A percentile compares a stretch with the other conserved stretches of the same genome.
Conservation (phyloP, 2,888 invertebrate species). For the Caenorhabditis sp. region DNA sequence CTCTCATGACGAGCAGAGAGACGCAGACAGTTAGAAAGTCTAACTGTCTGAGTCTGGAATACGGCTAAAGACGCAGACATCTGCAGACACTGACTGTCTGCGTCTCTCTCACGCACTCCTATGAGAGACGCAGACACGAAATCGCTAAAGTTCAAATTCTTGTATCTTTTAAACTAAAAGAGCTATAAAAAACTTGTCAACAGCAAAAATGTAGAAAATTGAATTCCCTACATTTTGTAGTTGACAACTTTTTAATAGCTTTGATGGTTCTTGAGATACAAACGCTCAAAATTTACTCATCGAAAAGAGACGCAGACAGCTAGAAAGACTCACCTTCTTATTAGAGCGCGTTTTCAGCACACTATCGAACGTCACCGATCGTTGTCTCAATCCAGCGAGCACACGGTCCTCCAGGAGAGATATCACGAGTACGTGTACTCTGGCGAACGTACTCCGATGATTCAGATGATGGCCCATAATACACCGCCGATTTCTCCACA, state of each 20-base stretch:
- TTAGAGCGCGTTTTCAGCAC: slow-evolving; percentile 40
- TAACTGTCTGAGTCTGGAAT: too few species aligned
- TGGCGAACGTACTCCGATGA: slow-evolving; percentile 42
- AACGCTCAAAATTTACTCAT: neutral
- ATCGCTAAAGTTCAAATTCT: neutral
- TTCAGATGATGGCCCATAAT: slow-evolving; percentile 16
- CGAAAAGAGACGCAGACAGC: neutral
- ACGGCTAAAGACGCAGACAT: too few species aligned
- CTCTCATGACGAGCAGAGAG: too few species aligned
- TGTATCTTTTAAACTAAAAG: neutral
- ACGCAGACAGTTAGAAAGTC: too few species aligned
- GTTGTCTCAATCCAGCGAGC: slow-evolving; percentile 49
- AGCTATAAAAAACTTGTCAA: neutral
- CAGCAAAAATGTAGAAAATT: neutral
- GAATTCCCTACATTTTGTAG: neutral
- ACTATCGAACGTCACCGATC: slow-evolving; percentile 61
- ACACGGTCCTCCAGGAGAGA: slow-evolving; percentile 38
- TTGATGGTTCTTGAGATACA: neutral
- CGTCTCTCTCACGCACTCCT: too few species aligned
- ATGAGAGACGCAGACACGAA: too few species aligned
- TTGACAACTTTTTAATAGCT: neutral
- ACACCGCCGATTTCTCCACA: slow-evolving; percentile 63
- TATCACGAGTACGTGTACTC: slow-evolving; percentile 44
- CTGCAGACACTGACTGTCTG: too few species aligned
- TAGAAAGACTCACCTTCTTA: neutral